phyloP scores from a whole-genome alignment of 2,113 vertebrate genomes.

The Cariama cristata region DNA sequence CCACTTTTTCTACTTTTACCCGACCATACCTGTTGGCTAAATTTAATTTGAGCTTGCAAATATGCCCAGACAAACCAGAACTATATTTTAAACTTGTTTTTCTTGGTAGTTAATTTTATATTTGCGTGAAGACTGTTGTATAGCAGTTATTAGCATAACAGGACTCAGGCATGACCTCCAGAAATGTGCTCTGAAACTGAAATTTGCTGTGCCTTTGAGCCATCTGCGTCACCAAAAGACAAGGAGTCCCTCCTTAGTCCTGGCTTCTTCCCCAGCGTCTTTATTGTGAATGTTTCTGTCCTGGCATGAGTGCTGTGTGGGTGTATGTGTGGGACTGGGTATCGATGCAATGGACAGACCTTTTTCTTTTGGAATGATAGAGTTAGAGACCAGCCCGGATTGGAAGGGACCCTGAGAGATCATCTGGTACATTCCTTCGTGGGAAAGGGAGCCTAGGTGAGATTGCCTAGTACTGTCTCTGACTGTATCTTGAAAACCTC shows the following conservation, averaged over 20 bases:
- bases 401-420: neutral
- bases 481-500: neutral
- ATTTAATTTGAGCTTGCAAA: neutral
- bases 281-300: neutral
- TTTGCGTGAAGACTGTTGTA: neutral
- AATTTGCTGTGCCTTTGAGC: neutral
- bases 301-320: neutral
- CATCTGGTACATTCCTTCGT: neutral
- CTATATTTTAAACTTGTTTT: neutral
- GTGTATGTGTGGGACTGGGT: fast-evolving
- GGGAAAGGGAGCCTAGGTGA: neutral
- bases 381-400: neutral
- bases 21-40: neutral
- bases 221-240: neutral
- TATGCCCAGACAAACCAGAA: neutral
- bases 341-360: fast-evolving
- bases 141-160: neutral
- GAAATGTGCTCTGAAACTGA: neutral
- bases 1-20: neutral
- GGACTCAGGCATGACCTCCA: neutral
- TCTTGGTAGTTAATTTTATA: neutral
- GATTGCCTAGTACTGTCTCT: fast-evolving
- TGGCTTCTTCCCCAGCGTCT: neutral
- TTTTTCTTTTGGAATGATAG: neutral
- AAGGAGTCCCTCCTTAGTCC: fast-evolving